A percentile compares a stretch with the other conserved stretches of the same genome.
Conservation (phyloP, 2,113 vertebrate genomes). For the Tetrax tetrax region DNA sequence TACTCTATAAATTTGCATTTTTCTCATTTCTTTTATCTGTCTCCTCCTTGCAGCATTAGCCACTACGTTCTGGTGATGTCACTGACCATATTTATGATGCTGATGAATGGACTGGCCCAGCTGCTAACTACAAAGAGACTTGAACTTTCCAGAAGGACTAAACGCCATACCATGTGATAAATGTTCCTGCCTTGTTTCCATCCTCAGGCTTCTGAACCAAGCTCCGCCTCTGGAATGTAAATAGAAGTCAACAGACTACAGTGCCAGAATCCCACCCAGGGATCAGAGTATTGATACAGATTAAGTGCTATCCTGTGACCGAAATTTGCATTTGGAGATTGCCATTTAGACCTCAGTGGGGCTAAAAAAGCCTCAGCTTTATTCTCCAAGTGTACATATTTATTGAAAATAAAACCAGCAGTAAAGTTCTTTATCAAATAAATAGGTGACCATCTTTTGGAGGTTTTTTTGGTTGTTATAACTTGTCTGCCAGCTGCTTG, state of each 20-base stretch:
- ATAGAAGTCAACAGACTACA: neutral
- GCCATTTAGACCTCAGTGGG: neutral
- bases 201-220: neutral
- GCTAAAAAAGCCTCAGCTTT: slow-evolving; percentile 14
- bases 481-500: neutral
- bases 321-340: neutral
- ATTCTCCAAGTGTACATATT: neutral
- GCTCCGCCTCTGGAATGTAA: neutral
- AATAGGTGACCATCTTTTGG: neutral
- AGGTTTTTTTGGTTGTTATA: neutral
- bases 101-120: slow-evolving; percentile 90
- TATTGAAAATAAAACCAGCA: neutral
- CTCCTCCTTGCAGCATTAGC: slow-evolving; percentile 85
- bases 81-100: slow-evolving; percentile 92
- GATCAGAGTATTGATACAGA: neutral
- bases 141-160: slow-evolving; percentile 70
- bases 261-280: neutral
- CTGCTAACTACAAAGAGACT: slow-evolving; percentile 86
- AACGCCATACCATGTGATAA: slow-evolving; percentile 76
- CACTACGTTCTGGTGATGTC: slow-evolving; percentile 98
- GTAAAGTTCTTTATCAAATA: neutral
- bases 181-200: neutral
- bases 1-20: neutral
- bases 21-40: neutral
- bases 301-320: neutral